Base-by-base conservation (phyloP, 2,113 vertebrate genomes). In the Lipotes vexillifer region DNA sequence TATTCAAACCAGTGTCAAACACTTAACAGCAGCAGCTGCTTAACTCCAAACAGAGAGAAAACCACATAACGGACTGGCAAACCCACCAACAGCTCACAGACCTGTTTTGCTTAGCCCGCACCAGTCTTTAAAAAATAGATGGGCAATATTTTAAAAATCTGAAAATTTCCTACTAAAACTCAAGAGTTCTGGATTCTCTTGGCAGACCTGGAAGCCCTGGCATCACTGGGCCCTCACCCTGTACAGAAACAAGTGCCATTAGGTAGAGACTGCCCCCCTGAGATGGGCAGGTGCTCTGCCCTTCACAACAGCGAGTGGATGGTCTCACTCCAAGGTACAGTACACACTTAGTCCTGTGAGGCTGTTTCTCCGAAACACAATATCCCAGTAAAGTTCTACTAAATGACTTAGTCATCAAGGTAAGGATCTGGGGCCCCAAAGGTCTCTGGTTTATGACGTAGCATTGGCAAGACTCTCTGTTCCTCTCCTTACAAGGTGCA, bases 241-340 rank as follows among this genome's bases (percentile, higher is more conserved):
- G 20, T 1, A 65, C 8, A 14, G 41, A 55, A 71, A 59, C 21
- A 59, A 23, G 25, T 44, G 5, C 57, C 2, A 3, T 1, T 33
- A 38, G 63, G 74, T 71, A 13, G 38, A 1, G 9, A 18, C 46
- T 3, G 38, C 27, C 46, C 44, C 55, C 52, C 21, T 12, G 25
- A 31, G 55, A 44, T 0, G 1, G 72, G 15, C 41, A 15, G 0
- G 36, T 1, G 31, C 11, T 0, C 38, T 38, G 29, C 36, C 59
- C 5, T 11, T 31, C 38, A 25, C 41, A 12, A 29, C 8, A 66
- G 36, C 2, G 0, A 66, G n/a, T 3, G 11, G n/a, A 13, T 0
- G 5, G 38, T 46, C 44, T 68, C 82, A 7, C n/a, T 77, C 61
- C 61, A 7, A 0, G 10, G 17, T 20, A 15, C 6, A 0, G 23